Evolutionary conservation across 2,797 vertebrate genomes (phyloP), one percentile per base, ranked within the genome.

Genomic region (Kryptolebias ocellatus): DNA sequence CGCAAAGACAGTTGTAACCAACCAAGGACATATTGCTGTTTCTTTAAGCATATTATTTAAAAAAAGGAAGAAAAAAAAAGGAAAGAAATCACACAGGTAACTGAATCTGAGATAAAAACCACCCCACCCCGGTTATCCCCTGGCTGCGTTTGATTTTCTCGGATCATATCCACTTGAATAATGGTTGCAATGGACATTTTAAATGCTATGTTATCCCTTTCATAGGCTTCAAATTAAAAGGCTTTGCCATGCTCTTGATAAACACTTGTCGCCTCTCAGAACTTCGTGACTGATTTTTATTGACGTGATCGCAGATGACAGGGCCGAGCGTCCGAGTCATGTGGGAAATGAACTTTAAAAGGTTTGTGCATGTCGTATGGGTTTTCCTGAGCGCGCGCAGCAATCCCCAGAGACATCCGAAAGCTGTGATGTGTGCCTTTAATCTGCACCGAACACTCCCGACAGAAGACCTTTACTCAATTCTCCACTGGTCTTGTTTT

Each of bases 31-130:
- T 96, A 95, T 94, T 94, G 95, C 93, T 95, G 93, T 92, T 95
- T 95, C 95, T 96, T 96, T 94, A 95, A 95, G 91, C 92, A 92
- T 74, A 91, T 92, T 95, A 95, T 96, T 97, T 95, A 95, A 97
- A 95, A 95, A 17, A n/a, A 17, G 17, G 88, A 73, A 53, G 57
- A 31, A 76, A 34, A 17, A n/a, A 17, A 46, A 89, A 73, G 53
- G 57, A 31, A 76, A 34, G 60, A 72, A 67, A 69, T 63, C 53
- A 61, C 20, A 73, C 70, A 89, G 94, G 92, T 93, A 94, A 95
- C 89, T 84, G 92, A 95, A 93, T 94, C 93, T 88, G 92, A 95
- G 93, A 93, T 93, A 70, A 16, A 47, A 66, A 67, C 91, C 11
- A 2, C 39, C 39, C 10, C 11, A 42, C 11, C 93, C 88, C 74